Evolutionary conservation across 2,113 vertebrate genomes (phyloP), one percentile per base, ranked within the genome.

Genomic region (Neolamprologus tretocephalus): DNA sequence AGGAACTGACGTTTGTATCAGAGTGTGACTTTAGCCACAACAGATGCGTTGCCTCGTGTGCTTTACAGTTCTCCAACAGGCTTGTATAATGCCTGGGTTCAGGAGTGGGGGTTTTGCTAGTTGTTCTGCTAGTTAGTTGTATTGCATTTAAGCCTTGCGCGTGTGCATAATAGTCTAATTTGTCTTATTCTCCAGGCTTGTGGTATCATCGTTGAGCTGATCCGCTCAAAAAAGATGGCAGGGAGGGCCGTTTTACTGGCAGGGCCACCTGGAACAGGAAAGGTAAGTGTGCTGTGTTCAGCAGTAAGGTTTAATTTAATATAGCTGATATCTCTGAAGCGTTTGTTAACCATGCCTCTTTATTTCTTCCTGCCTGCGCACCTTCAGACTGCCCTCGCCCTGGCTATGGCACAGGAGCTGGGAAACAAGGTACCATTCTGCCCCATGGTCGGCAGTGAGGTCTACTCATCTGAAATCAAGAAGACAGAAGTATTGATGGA

Each of bases 401-500:
- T 99, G 91, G 99, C 98, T 45, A 97, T 99, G 93, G 98, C 99
- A 61, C 99, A 99, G 92, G 99, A 99, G 78, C 92, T 99, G 93
- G 99, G 99, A 33, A 99, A 98, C 92, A 99, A 99, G 91, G 98
- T 99, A 68, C 99, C 98, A 2, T 99, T 99, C 94, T 99, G 99
- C 89, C 99, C 98, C 2, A 99, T 99, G 98, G 98, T 99, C 81
- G 99, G 99, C 84, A 99, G 99, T 63, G 99, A 99, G 86, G 99
- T 99, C 10, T 99, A 99, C 95, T 99, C 99, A 2, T 97, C 98
- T 0, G 99, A 99, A 96, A 99, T 99, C 83, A 99, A 99, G 96
- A 99, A 99, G 93, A 99, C 99, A 0, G 99, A 99, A 95, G 99
- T 99, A 55, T 95, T 99, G 14, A 99, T 99, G 98, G 98, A 99